phyloP scores from a whole-genome alignment of 2,888 invertebrate species.

The Amphipoea oculea region DNA sequence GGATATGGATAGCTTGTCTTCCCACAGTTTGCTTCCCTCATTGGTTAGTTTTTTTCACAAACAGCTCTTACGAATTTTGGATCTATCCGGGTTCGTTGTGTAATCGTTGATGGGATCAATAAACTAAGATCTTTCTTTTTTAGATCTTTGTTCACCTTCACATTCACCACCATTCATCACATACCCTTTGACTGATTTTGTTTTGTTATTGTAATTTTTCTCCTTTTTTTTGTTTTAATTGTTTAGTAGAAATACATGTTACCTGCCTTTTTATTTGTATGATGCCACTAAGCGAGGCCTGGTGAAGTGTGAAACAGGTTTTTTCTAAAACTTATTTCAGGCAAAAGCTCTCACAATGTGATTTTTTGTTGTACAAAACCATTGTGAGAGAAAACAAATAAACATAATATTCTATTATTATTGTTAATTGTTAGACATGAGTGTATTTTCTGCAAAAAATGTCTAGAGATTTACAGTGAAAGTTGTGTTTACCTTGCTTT shows the following conservation, averaged over 20 bases:
- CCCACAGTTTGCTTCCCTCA: not conserved
- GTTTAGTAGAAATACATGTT: not conserved
- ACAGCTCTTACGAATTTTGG: not conserved
- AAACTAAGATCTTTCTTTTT: not conserved
- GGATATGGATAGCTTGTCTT: not conserved
- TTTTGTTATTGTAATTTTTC: not conserved
- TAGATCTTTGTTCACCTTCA: not conserved
- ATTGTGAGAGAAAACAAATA: not conserved
- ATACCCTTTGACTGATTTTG: not conserved
- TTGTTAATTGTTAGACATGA: not conserved
- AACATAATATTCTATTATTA: not conserved
- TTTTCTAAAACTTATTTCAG: not conserved
- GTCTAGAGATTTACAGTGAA: constrained; percentile 6
- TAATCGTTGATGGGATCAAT: not conserved
- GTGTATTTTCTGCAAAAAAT: not conserved
- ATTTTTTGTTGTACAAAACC: not conserved
- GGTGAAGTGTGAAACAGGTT: not conserved
- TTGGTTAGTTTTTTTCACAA: not conserved
- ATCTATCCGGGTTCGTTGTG: not conserved
- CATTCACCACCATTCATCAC: not conserved
- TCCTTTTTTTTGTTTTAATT: not conserved
- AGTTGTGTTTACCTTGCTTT: constrained; percentile 20
- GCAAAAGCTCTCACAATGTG: no score
- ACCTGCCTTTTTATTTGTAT: not conserved
- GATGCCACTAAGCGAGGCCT: not conserved